Evolutionary conservation across 2,888 invertebrate genomes (phyloP).

Genomic region (Drosophila multiciliata): DNA sequence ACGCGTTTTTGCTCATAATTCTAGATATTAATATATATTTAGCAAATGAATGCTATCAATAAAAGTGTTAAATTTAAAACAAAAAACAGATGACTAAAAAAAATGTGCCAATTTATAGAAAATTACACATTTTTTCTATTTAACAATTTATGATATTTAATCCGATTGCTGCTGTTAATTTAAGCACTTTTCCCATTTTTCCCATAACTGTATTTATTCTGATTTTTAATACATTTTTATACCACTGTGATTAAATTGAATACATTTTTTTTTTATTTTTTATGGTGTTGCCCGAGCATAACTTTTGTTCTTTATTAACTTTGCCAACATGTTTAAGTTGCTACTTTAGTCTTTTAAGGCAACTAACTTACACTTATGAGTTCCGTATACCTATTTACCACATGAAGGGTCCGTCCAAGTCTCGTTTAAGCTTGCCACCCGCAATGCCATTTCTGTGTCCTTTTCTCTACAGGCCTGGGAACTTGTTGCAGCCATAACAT

Average conservation of each 20-base stretch:
- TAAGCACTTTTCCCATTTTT: background rate
- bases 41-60: background rate
- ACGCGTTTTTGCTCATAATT: background rate
- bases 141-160: background rate
- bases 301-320: background rate
- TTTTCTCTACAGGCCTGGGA: slow-evolving; percentile 6
- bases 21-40: background rate
- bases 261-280: no score
- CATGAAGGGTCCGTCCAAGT: background rate
- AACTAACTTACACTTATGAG: slow-evolving; percentile 1
- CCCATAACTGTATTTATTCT: background rate
- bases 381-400: background rate
- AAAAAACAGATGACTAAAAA: background rate
- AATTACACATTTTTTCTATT: background rate
- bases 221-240: no score
- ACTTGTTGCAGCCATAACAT: slow-evolving; percentile 51
- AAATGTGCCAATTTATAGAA: background rate
- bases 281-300: background rate
- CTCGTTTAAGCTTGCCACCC: background rate
- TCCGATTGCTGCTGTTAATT: background rate
- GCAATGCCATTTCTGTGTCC: background rate
- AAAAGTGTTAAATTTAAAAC: background rate
- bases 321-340: background rate
- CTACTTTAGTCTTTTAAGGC: background rate
- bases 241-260: no score